A percentile compares a stretch with the other conserved stretches of the same genome.
Conservation (phyloP, 2,888 invertebrate genomes). For the Synanthedon myopaeformis region DNA sequence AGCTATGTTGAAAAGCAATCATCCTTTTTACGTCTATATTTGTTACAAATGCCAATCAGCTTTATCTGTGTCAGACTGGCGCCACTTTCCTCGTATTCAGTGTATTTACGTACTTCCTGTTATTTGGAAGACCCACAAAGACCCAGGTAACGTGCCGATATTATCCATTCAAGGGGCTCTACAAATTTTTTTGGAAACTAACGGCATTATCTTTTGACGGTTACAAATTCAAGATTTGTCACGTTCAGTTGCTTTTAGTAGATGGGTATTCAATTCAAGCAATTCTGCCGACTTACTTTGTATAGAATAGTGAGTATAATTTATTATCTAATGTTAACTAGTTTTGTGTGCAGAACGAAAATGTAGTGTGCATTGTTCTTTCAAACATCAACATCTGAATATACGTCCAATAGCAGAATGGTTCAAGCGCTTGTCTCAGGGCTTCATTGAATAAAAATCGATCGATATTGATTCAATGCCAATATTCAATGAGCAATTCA, state of each 20-base stretch:
- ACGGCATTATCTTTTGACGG: constrained; percentile 1
- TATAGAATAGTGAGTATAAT: no score
- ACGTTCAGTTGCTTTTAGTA: no score
- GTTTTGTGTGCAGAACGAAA: background rate
- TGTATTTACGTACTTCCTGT: constrained; percentile 31
- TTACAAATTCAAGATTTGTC: no score
- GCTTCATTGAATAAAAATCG: background rate
- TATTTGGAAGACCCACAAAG: constrained; percentile 24
- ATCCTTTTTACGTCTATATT: constrained; percentile 13
- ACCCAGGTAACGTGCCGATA: constrained; percentile 29
- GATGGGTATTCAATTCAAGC: no score
- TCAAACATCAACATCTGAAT: background rate
- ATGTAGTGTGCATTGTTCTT: background rate
- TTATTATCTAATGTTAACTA: no score
- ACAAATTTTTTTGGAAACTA: constrained; percentile 24
- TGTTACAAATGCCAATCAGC: constrained; percentile 17
- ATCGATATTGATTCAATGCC: background rate
- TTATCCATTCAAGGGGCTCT: constrained; percentile 17
- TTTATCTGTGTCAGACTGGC: constrained; percentile 8
- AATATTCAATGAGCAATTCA: background rate
- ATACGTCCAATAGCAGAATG: background rate
- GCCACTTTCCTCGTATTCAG: constrained; percentile 19
- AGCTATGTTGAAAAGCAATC: no score
- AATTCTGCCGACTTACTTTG: no score
- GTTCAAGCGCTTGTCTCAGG: background rate